A percentile compares a stretch with the other conserved stretches of the same genome.
Evolutionary conservation across 2,888 invertebrate species (phyloP).

Genomic region (Deilephila porcellus): DNA sequence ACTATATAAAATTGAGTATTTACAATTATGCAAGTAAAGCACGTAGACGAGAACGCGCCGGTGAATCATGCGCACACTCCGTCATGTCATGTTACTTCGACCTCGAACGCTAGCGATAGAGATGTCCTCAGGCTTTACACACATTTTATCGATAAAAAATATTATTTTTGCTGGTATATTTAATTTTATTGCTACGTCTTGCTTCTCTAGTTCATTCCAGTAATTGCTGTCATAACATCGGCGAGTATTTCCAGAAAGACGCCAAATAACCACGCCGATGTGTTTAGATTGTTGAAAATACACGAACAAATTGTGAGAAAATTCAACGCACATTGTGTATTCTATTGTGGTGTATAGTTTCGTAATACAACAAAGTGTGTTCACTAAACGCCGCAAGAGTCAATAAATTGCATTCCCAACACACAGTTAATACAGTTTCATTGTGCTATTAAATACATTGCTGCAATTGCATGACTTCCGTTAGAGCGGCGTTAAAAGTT

Average conservation of each 20-base stretch:
- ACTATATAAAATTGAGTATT: slow-evolving; percentile 1
- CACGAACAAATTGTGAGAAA: not conserved
- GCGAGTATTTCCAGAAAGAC: too few relatives aligned
- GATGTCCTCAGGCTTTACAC: slow-evolving; percentile 42
- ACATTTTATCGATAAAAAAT: slow-evolving; percentile 29
- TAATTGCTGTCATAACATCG: too few relatives aligned
- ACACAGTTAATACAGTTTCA: slow-evolving; percentile 60
- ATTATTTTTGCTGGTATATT: too few relatives aligned
- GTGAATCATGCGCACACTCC: slow-evolving; percentile 75
- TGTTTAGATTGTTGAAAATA: not conserved
- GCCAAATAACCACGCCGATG: not conserved
- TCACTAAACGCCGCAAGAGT: slow-evolving; percentile 53
- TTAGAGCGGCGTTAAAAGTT: slow-evolving; percentile 51
- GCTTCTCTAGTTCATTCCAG: too few relatives aligned
- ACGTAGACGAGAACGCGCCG: slow-evolving; percentile 60
- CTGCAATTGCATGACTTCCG: slow-evolving; percentile 63
- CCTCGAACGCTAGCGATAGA: slow-evolving; percentile 71
- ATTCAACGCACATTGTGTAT: not conserved
- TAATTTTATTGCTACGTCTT: too few relatives aligned
- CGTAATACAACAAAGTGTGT: slow-evolving; percentile 51
- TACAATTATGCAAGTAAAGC: slow-evolving; percentile 35
- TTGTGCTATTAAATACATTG: slow-evolving; percentile 64
- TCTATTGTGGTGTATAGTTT: slow-evolving; percentile 34
- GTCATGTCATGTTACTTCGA: slow-evolving; percentile 73
- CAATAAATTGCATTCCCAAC: slow-evolving; percentile 59